These are phyloP conservation scores for Choreutis nemorana DNA, from an alignment of 2,888 invertebrate species.

Conservation along the genomic window DNA sequence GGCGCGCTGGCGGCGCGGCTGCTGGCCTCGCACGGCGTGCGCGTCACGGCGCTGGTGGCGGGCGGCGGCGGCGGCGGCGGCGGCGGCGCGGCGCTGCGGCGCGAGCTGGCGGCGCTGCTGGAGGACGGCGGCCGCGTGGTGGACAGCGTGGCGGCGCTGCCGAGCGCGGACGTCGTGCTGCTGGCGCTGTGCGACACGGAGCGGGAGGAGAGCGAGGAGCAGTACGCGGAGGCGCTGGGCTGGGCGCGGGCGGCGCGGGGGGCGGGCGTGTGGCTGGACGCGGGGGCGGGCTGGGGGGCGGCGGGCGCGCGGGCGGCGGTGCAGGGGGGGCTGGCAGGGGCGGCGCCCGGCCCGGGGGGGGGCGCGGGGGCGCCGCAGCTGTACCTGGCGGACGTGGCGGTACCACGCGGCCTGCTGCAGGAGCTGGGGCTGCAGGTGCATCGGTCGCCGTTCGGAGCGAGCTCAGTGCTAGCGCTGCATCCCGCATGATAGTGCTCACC, in stretches of 20 bases:
- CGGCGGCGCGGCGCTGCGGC: conserved; percentile 45
- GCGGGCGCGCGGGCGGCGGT: conserved; percentile 22
- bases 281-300: conserved; percentile 36
- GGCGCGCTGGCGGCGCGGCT: conserved; percentile 71
- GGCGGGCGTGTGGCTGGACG: conserved; percentile 45
- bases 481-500: conserved; percentile 21
- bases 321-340: conserved; percentile 21
- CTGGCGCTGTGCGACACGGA: conserved; percentile 31
- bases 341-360: conserved; percentile 21
- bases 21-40: conserved; percentile 75
- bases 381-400: conserved; percentile 85
- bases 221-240: conserved; percentile 60
- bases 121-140: conserved; percentile 12
- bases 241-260: conserved; percentile 50
- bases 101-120: conserved; percentile 71
- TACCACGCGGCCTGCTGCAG: conserved; percentile 76
- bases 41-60: conserved; percentile 64
- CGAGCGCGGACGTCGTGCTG: conserved; percentile 29
- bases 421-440: conserved; percentile 80
- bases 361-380: conserved; percentile 39
- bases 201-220: conserved; percentile 10
- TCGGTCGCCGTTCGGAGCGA: conserved; percentile 77
- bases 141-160: conserved; percentile 5
- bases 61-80: conserved; percentile 7
- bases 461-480: conserved; percentile 45